phyloP scores from a whole-genome alignment of 2,113 vertebrate genomes.

The Zosterops pallidus region DNA sequence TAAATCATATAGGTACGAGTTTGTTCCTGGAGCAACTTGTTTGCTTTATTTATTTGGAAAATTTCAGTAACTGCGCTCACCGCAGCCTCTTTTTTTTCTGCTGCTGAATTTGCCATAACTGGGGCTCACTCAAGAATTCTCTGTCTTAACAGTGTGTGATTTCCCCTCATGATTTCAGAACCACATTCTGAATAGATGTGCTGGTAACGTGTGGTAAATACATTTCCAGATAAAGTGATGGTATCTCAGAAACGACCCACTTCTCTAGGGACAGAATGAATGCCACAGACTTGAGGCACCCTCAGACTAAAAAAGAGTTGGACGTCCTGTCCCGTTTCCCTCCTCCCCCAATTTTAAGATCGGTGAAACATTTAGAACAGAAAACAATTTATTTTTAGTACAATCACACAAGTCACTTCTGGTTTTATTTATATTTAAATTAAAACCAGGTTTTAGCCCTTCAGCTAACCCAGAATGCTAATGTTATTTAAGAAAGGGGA shows the following conservation, averaged over 20 bases:
- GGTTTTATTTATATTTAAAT: conserved; percentile 60
- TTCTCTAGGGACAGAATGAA: conserved; percentile 39
- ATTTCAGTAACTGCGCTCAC: conserved; percentile 72
- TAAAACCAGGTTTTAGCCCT: conserved; percentile 46
- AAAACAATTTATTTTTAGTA: conserved; percentile 52
- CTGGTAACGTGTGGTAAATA: conserved; percentile 56
- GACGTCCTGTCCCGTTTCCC: not conserved
- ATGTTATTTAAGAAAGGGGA: not conserved
- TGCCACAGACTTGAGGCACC: conserved; percentile 7
- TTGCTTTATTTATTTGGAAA: conserved; percentile 83
- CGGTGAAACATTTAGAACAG: conserved; percentile 17
- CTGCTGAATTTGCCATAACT: conserved; percentile 64
- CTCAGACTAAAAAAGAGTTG: conserved; percentile 20
- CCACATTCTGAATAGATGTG: conserved; percentile 59
- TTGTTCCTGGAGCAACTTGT: conserved; percentile 77
- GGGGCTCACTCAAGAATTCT: conserved; percentile 73
- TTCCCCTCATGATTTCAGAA: conserved; percentile 68
- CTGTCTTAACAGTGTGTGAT: conserved; percentile 72
- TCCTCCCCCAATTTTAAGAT: conserved; percentile 19
- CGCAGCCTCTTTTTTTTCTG: conserved; percentile 44
- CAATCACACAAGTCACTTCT: not conserved
- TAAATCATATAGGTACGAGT: conserved; percentile 76
- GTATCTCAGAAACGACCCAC: conserved; percentile 30
- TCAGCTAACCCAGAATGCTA: not conserved
- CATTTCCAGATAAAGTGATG: conserved; percentile 66